phyloP scores from a whole-genome alignment of 2,113 vertebrate genomes.

The Alethe castanea region DNA sequence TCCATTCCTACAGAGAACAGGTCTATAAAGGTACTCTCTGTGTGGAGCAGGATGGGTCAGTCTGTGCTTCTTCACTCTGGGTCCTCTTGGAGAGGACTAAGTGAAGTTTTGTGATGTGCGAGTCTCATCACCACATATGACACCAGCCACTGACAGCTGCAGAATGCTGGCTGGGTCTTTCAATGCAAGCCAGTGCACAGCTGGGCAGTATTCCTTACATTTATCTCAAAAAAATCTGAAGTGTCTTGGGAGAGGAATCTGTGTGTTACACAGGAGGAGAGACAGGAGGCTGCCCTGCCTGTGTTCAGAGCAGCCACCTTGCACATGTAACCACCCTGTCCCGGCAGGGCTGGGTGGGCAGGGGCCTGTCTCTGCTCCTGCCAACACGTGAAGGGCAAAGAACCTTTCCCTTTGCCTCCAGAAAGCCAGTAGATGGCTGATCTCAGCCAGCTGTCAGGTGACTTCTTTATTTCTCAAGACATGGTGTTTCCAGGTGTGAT shows the following conservation, averaged over 20 bases:
- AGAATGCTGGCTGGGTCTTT: not conserved
- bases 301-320: not conserved
- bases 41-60: not conserved
- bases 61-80: not conserved
- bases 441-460: not conserved
- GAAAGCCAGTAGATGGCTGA: not conserved
- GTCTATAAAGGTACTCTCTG: not conserved
- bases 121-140: not conserved
- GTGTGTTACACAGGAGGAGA: not conserved
- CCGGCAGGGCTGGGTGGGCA: not conserved
- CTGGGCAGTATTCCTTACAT: conserved; percentile 15
- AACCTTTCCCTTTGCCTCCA: not conserved
- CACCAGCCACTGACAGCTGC: not conserved
- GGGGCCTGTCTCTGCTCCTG: not conserved
- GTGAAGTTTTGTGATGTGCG: not conserved
- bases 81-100: not conserved
- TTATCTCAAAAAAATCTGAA: not conserved
- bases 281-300: not conserved
- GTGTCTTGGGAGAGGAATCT: not conserved
- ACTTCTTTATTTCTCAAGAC: not conserved
- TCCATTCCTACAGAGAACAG: fast-evolving
- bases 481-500: not conserved
- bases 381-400: not conserved
- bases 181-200: not conserved
- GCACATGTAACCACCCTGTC: not conserved